Evolutionary conservation across 37 sponge, comb jelly and placozoan genomes (phyloP).

Genomic region (Theonella swinhoei): DNA sequence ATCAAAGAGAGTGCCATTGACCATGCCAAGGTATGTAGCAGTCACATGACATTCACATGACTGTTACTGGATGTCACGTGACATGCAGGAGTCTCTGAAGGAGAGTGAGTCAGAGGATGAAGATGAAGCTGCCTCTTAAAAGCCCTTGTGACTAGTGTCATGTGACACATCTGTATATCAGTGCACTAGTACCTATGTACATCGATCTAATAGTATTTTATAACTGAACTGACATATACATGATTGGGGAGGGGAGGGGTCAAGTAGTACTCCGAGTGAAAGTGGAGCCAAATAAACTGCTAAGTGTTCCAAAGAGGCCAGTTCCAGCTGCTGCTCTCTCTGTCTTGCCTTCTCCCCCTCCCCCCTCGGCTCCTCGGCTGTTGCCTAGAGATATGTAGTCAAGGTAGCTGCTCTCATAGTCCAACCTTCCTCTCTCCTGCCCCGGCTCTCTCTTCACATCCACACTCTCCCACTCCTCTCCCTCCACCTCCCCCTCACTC

Average conservation of each 20-base stretch:
- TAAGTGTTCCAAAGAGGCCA: conserved; percentile 45
- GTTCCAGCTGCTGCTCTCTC: neutral
- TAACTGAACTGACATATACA: too few species aligned
- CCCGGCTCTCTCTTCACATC: neutral
- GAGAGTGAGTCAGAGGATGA: conserved; percentile 81
- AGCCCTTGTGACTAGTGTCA: neutral
- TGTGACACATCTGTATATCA: too few species aligned
- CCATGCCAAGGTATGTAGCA: conserved; percentile 52
- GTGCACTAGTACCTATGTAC: too few species aligned
- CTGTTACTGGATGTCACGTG: neutral
- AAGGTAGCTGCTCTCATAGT: conserved; percentile 45
- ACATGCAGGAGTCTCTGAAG: conserved; percentile 49
- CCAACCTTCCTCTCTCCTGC: conserved; percentile 15
- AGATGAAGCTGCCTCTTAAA: neutral
- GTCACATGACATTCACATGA: too few species aligned
- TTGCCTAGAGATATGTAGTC: conserved; percentile 6
- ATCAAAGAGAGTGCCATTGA: conserved; percentile 43
- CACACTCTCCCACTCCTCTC: conserved; percentile 1
- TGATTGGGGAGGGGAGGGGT: neutral
- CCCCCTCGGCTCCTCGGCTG: neutral
- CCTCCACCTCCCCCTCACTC: neutral
- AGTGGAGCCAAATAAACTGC: conserved; percentile 34
- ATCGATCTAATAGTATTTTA: too few species aligned
- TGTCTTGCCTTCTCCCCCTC: neutral
- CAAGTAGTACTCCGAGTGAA: neutral